phyloP scores from a whole-genome alignment of 2,113 vertebrate species.

The Daubentonia madagascariensis region DNA sequence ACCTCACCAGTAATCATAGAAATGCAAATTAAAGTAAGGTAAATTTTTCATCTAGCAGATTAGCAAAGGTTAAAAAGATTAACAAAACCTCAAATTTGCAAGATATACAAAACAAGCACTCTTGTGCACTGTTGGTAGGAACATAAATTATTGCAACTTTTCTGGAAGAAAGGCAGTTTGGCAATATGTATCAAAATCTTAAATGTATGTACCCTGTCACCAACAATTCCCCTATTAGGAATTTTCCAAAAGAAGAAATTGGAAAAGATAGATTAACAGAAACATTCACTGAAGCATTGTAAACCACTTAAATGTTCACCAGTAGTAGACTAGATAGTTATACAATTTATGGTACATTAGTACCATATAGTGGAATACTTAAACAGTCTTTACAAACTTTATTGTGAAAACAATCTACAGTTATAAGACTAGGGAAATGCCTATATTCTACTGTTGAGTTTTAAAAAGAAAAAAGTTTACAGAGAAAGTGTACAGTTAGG shows the following conservation, averaged over 20 bases:
- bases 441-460: background rate
- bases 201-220: background rate
- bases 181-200: background rate
- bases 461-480: background rate
- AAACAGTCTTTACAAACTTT: background rate
- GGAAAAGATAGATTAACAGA: background rate
- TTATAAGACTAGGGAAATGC: background rate
- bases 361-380: background rate
- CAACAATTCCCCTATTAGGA: conserved; percentile 15
- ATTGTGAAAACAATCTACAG: background rate
- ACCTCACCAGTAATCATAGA: conserved; percentile 6
- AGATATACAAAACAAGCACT: conserved; percentile 19
- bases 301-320: conserved; percentile 13
- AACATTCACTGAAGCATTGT: background rate
- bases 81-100: conserved; percentile 31
- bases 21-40: conserved; percentile 25
- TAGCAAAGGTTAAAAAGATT: conserved; percentile 40
- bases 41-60: conserved; percentile 25
- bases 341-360: background rate
- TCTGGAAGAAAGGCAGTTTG: background rate
- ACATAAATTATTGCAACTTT: background rate
- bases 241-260: conserved; percentile 22
- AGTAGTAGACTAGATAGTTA: background rate
- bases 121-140: background rate
- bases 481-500: background rate